phyloP scores from a whole-genome alignment of 2,888 invertebrate species.

The Dynastes hyllus region DNA sequence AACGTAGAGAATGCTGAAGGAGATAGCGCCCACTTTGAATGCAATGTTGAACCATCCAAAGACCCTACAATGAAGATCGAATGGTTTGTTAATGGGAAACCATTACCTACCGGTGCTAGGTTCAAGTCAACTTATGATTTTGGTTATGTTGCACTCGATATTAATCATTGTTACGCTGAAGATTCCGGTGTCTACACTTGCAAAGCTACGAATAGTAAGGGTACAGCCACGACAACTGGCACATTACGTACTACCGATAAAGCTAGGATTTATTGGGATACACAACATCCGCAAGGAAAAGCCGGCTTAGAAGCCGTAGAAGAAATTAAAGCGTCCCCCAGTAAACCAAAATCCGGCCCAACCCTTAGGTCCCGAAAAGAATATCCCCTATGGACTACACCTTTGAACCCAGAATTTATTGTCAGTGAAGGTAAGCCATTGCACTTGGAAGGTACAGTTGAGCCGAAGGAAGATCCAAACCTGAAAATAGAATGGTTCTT shows the following conservation, averaged over 20 bases:
- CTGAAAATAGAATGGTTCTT: slow-evolving; percentile 95
- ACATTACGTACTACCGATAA: slow-evolving; percentile 89
- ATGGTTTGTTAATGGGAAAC: slow-evolving; percentile 96
- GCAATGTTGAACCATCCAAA: slow-evolving; percentile 92
- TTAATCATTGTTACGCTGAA: slow-evolving; percentile 90
- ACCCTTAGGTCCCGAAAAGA: slow-evolving; percentile 82
- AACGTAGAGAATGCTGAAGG: slow-evolving; percentile 92
- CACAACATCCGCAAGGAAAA: slow-evolving; percentile 96
- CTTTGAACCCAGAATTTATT: slow-evolving; percentile 85
- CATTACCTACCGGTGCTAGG: slow-evolving; percentile 90
- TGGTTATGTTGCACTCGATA: slow-evolving; percentile 94
- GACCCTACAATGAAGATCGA: slow-evolving; percentile 93
- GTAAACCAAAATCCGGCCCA: slow-evolving; percentile 82
- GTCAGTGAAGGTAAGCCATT: slow-evolving; percentile 88
- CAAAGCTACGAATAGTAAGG: slow-evolving; percentile 91
- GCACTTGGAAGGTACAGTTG: slow-evolving; percentile 95
- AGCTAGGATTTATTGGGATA: slow-evolving; percentile 87
- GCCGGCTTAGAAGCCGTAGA: slow-evolving; percentile 92
- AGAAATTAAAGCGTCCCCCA: slow-evolving; percentile 83
- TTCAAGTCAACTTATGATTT: slow-evolving; percentile 96
- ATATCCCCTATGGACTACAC: slow-evolving; percentile 92
- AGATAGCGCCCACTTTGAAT: slow-evolving; percentile 92
- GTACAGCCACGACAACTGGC: slow-evolving; percentile 92
- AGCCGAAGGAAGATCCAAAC: slow-evolving; percentile 94
- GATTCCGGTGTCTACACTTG: slow-evolving; percentile 95